phyloP scores from a whole-genome alignment of 1,140 invertebrate species.

The Xylocopa sonorina region DNA sequence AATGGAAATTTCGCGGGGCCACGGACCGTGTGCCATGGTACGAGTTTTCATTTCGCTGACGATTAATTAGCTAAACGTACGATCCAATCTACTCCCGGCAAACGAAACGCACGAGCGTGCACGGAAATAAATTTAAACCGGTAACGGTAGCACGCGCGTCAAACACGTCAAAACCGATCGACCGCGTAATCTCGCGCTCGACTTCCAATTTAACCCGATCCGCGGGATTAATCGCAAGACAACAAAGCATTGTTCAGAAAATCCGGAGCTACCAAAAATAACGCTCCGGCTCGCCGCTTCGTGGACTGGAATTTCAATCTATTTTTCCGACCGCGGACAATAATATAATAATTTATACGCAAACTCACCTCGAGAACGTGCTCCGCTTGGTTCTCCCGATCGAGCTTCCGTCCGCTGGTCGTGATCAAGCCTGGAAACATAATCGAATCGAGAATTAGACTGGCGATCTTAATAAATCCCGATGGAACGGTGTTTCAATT shows the following conservation, averaged over 20 bases:
- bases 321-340: background rate
- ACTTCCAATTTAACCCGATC: background rate
- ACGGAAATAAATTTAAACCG: too few species aligned
- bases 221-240: conserved; percentile 11
- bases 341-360: conserved; percentile 41
- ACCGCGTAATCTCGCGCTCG: background rate
- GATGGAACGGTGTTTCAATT: conserved; percentile 40
- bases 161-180: background rate
- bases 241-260: background rate
- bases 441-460: conserved; percentile 41
- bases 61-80: too few species aligned
- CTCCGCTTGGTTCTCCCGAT: conserved; percentile 91
- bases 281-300: background rate
- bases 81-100: background rate
- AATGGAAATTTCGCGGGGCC: too few species aligned
- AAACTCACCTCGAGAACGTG: conserved; percentile 92
- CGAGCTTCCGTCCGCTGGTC: conserved; percentile 91
- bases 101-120: too few species aligned
- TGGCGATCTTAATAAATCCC: conserved; percentile 44
- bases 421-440: conserved; percentile 88
- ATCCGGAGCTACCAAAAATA: background rate
- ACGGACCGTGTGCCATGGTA: too few species aligned
- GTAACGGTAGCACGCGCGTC: too few species aligned
- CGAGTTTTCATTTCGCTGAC: too few species aligned
- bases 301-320: background rate